Evolutionary conservation across 2,888 invertebrate species (phyloP), one percentile per base, ranked within the genome.

Genomic region (Catocala sponsa): DNA sequence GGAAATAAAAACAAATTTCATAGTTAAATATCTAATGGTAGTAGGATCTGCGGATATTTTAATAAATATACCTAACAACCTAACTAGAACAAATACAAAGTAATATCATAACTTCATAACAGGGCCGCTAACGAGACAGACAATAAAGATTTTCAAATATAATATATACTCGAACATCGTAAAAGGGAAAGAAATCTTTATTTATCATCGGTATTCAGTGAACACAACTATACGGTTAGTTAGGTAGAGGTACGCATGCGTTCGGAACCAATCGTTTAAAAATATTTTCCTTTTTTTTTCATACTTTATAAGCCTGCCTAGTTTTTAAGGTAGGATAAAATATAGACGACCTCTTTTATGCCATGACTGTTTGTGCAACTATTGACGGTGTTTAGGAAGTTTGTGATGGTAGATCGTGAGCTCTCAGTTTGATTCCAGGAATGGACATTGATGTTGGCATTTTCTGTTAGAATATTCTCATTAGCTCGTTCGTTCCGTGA

Each of bases 221-320:
- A 35, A 53, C 38, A 50, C 25, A n/a, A 33, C 38, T 38, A 56
- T 25, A 58, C 50, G 57, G 63, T 63, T 63, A 54, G 63, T 63
- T 63, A 58, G 50, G 33, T 41, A 44, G 12, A 51, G 10, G 12
- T 43, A 15, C 59, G 59, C 48, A 53, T 43, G 59, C 48, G 53
- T 43, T 15, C 9, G 33, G 35, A 42, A 12, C 15, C n/a, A 10
- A 35, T 38, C 46, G 41, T 52, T 52, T n/a, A 13, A 12, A 48
- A 52, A 25, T 47, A 47, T 47, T 47, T 47, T 47, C 12, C 32
- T 5, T 10, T 47, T 25, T n/a, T 47, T 47, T 42, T 10, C 10
- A 5, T 10, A 11, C 42, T 42, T 42, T 42, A 10, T 42, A 4
- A 11, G 42, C 35, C 25, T 25, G 38, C 38, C 38, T 38, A 38